Percentiles rank a stretch among this genome's conserved stretches.
phyloP scores from a whole-genome alignment of 2,113 vertebrate genomes.

The Cyanocitta stelleri region DNA sequence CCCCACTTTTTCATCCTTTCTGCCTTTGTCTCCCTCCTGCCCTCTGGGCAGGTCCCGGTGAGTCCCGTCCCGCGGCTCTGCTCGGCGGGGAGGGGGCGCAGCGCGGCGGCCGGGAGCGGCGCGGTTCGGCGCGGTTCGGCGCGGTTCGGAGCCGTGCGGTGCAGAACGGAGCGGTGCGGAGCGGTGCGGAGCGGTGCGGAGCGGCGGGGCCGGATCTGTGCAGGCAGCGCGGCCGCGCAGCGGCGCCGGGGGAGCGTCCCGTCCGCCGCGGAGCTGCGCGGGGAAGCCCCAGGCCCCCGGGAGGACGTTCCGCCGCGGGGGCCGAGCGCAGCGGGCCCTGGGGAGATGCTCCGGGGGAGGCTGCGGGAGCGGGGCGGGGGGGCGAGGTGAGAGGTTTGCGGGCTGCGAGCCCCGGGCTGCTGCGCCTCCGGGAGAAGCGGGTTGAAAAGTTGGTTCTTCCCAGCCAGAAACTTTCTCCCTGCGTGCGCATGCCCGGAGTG shows the following conservation, averaged over 20 bases:
- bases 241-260: background rate
- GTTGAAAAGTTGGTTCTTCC: conserved; percentile 38
- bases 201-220: background rate
- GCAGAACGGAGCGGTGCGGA: background rate
- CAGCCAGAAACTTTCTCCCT: conserved; percentile 66
- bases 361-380: background rate
- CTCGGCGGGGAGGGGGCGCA: background rate
- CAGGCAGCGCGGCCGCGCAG: background rate
- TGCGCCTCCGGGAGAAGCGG: background rate
- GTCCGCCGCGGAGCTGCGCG: background rate
- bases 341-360: background rate
- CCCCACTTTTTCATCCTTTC: background rate
- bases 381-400: background rate
- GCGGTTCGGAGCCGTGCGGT: background rate
- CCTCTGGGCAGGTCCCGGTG: background rate
- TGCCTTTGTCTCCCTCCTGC: background rate
- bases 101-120: background rate
- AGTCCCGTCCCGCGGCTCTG: background rate
- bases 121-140: background rate
- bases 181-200: background rate
- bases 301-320: background rate
- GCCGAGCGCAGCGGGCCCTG: background rate
- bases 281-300: background rate
- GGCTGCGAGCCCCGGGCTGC: conserved; percentile 2
- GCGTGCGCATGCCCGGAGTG: conserved; percentile 72